These are phyloP conservation scores for Tonatia bakeri DNA, from an alignment of 2,113 vertebrate species.

Conservation along the genomic window DNA sequence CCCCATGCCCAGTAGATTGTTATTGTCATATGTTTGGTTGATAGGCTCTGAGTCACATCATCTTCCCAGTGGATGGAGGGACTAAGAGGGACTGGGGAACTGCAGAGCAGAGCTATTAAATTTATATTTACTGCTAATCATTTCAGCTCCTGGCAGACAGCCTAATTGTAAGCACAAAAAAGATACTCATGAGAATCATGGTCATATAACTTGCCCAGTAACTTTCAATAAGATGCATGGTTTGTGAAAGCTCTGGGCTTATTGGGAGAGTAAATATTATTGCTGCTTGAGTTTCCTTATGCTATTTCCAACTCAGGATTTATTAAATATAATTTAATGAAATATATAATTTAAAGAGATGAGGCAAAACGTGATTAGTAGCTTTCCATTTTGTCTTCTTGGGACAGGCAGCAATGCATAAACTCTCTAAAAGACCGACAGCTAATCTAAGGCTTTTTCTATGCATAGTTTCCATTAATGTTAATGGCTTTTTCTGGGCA, in stretches of 20 bases:
- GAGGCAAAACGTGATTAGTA: slow-evolving; percentile 60
- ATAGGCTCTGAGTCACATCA: slow-evolving; percentile 24
- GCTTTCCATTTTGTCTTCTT: slow-evolving; percentile 57
- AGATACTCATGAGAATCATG: slow-evolving; percentile 74
- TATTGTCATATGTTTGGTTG: slow-evolving; percentile 37
- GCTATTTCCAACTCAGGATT: slow-evolving; percentile 62
- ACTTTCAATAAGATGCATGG: slow-evolving; percentile 76
- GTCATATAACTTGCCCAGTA: slow-evolving; percentile 62
- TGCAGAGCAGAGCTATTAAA: slow-evolving; percentile 68
- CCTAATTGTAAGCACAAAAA: slow-evolving; percentile 78
- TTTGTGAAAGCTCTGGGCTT: slow-evolving; percentile 58
- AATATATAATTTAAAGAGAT: slow-evolving; percentile 74
- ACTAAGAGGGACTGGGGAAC: slow-evolving; percentile 45
- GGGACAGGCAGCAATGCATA: slow-evolving; percentile 33
- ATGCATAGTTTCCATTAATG: slow-evolving; percentile 53
- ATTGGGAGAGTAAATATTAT: slow-evolving; percentile 73
- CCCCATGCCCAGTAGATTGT: neutral
- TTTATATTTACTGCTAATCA: slow-evolving; percentile 81
- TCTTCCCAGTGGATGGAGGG: slow-evolving; percentile 38
- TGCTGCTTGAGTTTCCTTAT: slow-evolving; percentile 65
- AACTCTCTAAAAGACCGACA: slow-evolving; percentile 37
- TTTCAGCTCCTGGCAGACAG: slow-evolving; percentile 77
- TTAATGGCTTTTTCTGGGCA: slow-evolving; percentile 62
- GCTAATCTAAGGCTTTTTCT: slow-evolving; percentile 53
- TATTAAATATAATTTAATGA: slow-evolving; percentile 75